Conservation (phyloP, 92 coral and sea anemone genomes). For the Heliopora coerulea region DNA sequence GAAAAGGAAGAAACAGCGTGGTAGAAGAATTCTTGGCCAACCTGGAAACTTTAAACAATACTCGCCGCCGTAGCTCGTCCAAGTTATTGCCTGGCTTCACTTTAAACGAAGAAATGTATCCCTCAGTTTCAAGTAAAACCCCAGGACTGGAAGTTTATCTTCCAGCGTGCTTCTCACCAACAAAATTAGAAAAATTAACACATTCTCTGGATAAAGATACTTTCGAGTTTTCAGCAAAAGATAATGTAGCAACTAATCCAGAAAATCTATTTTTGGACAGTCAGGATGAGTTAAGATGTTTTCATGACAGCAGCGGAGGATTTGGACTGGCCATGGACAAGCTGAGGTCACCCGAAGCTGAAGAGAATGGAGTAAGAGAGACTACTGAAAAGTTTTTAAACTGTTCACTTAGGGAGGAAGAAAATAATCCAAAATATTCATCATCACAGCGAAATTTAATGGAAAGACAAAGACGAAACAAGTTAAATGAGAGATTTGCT, state of each 20-base stretch:
- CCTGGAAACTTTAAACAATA: constrained; percentile 25
- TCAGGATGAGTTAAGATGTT: neutral
- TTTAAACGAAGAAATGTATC: constrained; percentile 14
- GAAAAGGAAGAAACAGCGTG: constrained; percentile 27
- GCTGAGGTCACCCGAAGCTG: neutral
- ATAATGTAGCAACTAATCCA: too few relatives aligned
- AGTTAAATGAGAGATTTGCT: constrained; percentile 48
- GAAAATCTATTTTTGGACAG: too few relatives aligned
- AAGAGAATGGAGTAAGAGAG: neutral
- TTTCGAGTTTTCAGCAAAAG: constrained; percentile 3
- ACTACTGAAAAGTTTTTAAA: neutral
- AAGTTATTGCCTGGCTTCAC: constrained; percentile 22
- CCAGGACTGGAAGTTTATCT: constrained; percentile 20
- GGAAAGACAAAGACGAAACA: constrained; percentile 51
- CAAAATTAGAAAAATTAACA: constrained; percentile 10
- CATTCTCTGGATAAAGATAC: constrained; percentile 8
- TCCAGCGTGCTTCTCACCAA: constrained; percentile 18
- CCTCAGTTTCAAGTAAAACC: constrained; percentile 2
- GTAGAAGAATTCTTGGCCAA: constrained; percentile 33
- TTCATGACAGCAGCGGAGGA: neutral
- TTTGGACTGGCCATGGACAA: too few relatives aligned
- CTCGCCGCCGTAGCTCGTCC: constrained; percentile 29
- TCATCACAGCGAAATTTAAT: constrained; percentile 40
- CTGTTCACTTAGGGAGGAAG: constrained; percentile 4
- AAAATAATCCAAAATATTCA: neutral